Evolutionary conservation across 2,888 invertebrate species (phyloP), one percentile per base, ranked within the genome.

Genomic region (Linyphia triangularis): DNA sequence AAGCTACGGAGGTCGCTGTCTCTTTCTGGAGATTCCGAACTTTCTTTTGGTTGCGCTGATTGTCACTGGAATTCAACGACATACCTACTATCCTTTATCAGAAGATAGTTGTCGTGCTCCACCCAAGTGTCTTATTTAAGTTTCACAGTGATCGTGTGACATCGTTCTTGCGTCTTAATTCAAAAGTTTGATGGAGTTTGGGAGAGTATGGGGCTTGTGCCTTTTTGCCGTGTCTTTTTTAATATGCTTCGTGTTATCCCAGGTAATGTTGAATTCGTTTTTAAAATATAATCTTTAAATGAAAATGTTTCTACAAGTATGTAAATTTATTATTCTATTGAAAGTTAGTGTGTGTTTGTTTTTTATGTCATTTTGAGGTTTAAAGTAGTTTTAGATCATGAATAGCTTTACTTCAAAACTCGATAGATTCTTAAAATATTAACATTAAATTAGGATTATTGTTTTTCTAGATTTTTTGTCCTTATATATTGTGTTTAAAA

Each of bases 211-310:
- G 61, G 61, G 37, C 6, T 22, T 63, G 0, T 9, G 30, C 37
- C 26, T 77, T 7, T 2, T 77, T 16, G 33, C 40, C 10, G 63
- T 43, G 10, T 77, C 37, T 4, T 3, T 77, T 37, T 37, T 63
- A n/a, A 4, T 77, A 16, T 61, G 77, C n/a, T 16, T 77, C 0
- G 61, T 37, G 3, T 26, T 40, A 37, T 63, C 77, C 13, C 77
- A 77, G 77, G 77, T 77, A 75, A 43, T 6, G 43, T 51, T 3
- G 51, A 16, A n/a, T 51, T 43, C n/a, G n/a, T 13, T n/a, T 51
- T 51, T 51, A n/a, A 51, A n/a, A n/a, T n/a, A n/a, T n/a, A n/a
- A n/a, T n/a, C n/a, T n/a, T n/a, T n/a, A n/a, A n/a, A n/a, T n/a
- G n/a, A n/a, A n/a, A n/a, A n/a, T n/a, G n/a, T n/a, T n/a, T n/a